Conservation (phyloP, 2,797 vertebrate genomes). For the Calcarius lapponicus region DNA sequence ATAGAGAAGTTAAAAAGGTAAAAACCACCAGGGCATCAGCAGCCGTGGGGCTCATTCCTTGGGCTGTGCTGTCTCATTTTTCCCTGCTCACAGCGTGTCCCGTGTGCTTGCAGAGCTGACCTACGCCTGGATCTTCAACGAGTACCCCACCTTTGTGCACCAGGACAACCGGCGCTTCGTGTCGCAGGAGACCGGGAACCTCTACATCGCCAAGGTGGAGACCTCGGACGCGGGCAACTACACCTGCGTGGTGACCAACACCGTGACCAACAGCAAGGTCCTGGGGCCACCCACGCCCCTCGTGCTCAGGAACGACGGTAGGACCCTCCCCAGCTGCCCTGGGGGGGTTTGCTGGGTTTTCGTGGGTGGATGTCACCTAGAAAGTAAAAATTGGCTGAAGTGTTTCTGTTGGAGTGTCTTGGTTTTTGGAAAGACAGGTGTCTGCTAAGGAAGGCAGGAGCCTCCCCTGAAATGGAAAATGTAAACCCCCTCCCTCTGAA, state of each 20-base stretch:
- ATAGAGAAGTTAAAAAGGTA: accelerated
- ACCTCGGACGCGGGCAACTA: conserved; percentile 95
- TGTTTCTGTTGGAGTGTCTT: accelerated
- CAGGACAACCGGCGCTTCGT: conserved; percentile 94
- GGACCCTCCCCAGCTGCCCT: neutral
- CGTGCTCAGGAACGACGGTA: conserved; percentile 93
- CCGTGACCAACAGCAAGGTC: conserved; percentile 87
- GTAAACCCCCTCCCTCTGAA: neutral
- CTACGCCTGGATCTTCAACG: conserved; percentile 98
- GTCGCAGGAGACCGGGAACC: conserved; percentile 94
- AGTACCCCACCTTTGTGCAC: conserved; percentile 91
- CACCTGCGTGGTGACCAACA: conserved; percentile 95
- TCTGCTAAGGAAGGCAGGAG: neutral
- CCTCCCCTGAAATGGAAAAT: neutral
- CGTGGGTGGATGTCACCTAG: accelerated
- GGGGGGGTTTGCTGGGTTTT: accelerated
- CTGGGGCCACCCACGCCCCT: conserved; percentile 93
- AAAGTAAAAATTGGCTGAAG: neutral
- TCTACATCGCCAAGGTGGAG: conserved; percentile 98
- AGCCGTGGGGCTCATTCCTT: accelerated
- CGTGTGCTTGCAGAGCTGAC: conserved; percentile 83
- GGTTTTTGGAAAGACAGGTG: neutral
- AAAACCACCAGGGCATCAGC: accelerated
- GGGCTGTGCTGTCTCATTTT: accelerated
- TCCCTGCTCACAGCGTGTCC: neutral